Conservation (phyloP, 2,113 vertebrate genomes). For the Strix uralensis region DNA sequence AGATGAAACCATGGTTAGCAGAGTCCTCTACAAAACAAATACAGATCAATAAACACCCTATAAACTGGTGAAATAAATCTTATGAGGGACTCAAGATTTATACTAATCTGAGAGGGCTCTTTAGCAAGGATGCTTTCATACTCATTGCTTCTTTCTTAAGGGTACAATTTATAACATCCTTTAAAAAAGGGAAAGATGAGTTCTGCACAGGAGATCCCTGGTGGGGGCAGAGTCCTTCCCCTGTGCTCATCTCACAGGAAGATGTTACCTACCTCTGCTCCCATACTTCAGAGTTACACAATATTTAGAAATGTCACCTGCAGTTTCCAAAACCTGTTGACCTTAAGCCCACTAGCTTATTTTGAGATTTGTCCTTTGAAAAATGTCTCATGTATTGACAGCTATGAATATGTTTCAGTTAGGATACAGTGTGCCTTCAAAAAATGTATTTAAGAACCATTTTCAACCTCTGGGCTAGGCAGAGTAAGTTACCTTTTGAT, state of each 20-base stretch:
- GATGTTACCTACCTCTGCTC: background rate
- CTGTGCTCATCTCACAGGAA: background rate
- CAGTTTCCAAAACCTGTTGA: background rate
- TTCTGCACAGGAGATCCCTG: background rate
- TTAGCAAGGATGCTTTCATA: conserved; percentile 24
- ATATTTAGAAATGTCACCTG: background rate
- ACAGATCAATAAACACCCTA: conserved; percentile 19
- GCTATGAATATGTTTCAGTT: background rate
- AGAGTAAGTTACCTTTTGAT: background rate
- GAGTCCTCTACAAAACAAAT: background rate
- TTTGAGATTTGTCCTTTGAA: background rate
- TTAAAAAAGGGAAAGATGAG: background rate
- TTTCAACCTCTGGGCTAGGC: background rate
- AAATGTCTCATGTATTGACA: background rate
- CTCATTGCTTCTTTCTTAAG: background rate
- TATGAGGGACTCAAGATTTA: conserved; percentile 6
- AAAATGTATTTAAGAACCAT: background rate
- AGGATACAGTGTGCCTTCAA: background rate
- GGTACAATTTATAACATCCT: background rate
- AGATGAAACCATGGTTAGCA: background rate
- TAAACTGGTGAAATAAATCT: conserved; percentile 29
- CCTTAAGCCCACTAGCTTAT: background rate
- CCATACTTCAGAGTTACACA: background rate
- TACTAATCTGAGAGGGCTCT: conserved; percentile 12
- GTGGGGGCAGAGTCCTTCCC: background rate